These are phyloP conservation scores for Drosophila pruinosa DNA, from an alignment of 1,140 invertebrate species.

Conservation along the genomic window DNA sequence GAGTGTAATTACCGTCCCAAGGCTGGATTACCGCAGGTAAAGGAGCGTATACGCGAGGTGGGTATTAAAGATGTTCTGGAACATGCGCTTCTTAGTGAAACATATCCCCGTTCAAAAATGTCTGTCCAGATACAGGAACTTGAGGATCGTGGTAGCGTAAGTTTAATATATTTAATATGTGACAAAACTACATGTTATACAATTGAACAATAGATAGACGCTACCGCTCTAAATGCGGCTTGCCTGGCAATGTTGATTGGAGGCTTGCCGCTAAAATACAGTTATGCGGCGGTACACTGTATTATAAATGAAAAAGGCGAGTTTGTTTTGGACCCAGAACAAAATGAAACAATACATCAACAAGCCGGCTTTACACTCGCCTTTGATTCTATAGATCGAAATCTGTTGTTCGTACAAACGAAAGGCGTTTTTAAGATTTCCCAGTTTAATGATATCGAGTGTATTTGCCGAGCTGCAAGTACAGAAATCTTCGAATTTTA, in stretches of 20 bases:
- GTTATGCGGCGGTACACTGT: slow-evolving; percentile 90
- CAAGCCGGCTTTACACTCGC: slow-evolving; percentile 87
- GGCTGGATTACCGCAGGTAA: slow-evolving; percentile 88
- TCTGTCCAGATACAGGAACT: slow-evolving; percentile 93
- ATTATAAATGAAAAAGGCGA: slow-evolving; percentile 87
- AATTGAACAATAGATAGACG: slow-evolving; percentile 86
- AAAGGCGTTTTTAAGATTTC: slow-evolving; percentile 87
- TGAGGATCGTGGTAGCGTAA: slow-evolving; percentile 92
- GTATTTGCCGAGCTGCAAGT: slow-evolving; percentile 86
- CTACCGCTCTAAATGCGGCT: slow-evolving; percentile 91
- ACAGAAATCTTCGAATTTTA: slow-evolving; percentile 89
- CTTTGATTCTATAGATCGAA: slow-evolving; percentile 88
- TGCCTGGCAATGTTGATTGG: slow-evolving; percentile 92
- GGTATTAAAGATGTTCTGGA: slow-evolving; percentile 91
- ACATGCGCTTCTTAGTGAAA: slow-evolving; percentile 86
- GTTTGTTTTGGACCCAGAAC: slow-evolving; percentile 87
- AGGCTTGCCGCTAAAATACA: slow-evolving; percentile 90
- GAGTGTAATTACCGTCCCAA: slow-evolving; percentile 91
- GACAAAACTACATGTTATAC: background rate
- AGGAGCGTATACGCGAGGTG: slow-evolving; percentile 89
- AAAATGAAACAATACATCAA: slow-evolving; percentile 67
- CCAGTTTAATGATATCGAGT: slow-evolving; percentile 86
- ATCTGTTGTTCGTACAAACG: slow-evolving; percentile 87
- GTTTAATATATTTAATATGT: background rate
- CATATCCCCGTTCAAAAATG: slow-evolving; percentile 91